Evolutionary conservation across 2,797 vertebrate genomes (phyloP).

Genomic region (Sebastes nivosus): DNA sequence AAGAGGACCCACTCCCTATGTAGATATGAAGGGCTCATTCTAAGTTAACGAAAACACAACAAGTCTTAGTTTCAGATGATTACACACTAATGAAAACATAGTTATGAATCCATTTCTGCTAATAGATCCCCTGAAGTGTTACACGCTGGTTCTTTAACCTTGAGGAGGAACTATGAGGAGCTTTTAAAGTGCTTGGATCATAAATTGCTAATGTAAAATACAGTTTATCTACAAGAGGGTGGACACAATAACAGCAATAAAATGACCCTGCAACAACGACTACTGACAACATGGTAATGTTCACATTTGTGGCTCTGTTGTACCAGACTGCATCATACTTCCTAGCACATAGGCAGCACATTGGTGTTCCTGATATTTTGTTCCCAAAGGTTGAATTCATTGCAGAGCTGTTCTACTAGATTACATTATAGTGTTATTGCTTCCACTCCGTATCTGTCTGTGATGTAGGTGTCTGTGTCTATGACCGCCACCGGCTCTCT

Average conservation of each 20-base stretch:
- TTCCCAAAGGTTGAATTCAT: constrained; percentile 6
- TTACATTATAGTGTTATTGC: constrained; percentile 8
- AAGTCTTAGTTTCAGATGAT: too few relatives aligned
- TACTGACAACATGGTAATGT: background rate
- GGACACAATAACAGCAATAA: background rate
- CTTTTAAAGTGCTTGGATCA: constrained; percentile 17
- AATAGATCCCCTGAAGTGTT: background rate
- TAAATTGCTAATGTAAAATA: constrained; percentile 6
- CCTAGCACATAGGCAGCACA: background rate
- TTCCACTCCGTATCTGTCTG: background rate
- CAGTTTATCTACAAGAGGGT: background rate
- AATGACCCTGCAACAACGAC: background rate
- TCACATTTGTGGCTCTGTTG: background rate
- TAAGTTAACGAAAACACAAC: too few relatives aligned
- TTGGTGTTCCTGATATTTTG: background rate
- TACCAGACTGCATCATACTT: background rate
- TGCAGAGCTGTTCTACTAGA: background rate
- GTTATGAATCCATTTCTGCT: too few relatives aligned
- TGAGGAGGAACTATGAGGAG: background rate
- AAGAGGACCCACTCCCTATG: too few relatives aligned
- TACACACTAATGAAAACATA: too few relatives aligned
- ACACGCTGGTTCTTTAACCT: background rate
- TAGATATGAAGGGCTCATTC: too few relatives aligned
- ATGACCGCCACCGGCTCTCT: constrained; percentile 3
- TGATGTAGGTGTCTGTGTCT: constrained; percentile 5